Evolutionary conservation across 30 jellyfish, hydroid and myxozoan species (phyloP), one percentile per base, ranked within the genome.

Genomic region (Aurelia sp.): DNA sequence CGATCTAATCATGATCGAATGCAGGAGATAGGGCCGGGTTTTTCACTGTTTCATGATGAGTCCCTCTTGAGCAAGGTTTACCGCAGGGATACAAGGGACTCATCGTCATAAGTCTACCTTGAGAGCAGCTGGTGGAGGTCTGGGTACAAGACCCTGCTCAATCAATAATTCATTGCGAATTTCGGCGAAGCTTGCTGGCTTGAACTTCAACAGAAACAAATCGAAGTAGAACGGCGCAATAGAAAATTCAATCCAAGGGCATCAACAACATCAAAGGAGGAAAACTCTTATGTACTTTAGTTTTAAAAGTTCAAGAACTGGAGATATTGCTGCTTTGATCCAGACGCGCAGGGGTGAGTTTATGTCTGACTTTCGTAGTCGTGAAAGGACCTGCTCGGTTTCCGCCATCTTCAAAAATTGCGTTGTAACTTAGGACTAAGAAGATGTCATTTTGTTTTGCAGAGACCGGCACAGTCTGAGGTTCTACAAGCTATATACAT

Each of bases 391-490:
- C 82, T 86, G 74, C 78, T 78, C 79, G 82, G 31, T 81, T 47
- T 82, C 97, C 97, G 97, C 97, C 97, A 90, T 90, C 85, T 82
- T 81, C 73, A 75, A 37, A 37, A 27, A 16, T 76, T 75, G 82
- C 82, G 81, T 67, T 86, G 76, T 37, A 61, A 73, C 84, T 71
- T 66, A 72, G 84, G 89, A 73, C 74, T 88, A 52, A 55, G 33
- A 35, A 62, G 23, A 60, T 41, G 41, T 67, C 55, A 44, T 82
- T 84, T 57, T 81, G 68, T 76, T 79, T 85, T 79, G 88, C 69
- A 86, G 96, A 89, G 89, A 79, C 98, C 96, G 96, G 98, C 98
- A 88, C 97, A 92, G 73, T 68, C 85, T 71, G 95, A 89, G 76
- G 94, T 88, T 81, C 91, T 79, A 82, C 78, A 58, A 92, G 92